Conservation (phyloP, 2,113 vertebrate species). For the Aix galericulata region DNA sequence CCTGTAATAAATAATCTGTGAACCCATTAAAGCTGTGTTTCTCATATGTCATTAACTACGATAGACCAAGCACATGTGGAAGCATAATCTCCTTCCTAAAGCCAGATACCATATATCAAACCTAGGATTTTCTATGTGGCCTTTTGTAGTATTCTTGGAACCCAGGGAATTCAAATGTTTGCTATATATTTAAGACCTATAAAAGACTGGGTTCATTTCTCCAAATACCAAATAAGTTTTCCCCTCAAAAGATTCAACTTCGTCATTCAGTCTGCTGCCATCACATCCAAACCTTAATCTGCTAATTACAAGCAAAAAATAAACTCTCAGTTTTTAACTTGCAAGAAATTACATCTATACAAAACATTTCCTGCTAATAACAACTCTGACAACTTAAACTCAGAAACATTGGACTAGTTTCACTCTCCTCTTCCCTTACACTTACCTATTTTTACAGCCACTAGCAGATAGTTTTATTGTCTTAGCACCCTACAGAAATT, state of each 20-base stretch:
- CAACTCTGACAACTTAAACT: background rate
- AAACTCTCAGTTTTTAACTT: background rate
- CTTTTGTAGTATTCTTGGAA: background rate
- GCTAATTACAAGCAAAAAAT: background rate
- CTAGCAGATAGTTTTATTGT: background rate
- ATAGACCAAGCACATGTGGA: slow-evolving; percentile 17
- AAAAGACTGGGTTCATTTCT: background rate
- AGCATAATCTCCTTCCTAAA: slow-evolving; percentile 23
- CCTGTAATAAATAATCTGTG: background rate
- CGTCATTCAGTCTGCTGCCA: background rate
- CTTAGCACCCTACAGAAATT: background rate
- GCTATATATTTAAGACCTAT: background rate
- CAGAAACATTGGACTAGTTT: background rate
- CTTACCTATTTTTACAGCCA: background rate
- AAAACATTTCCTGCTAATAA: background rate
- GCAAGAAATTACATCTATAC: background rate
- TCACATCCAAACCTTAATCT: background rate
- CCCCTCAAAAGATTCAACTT: background rate
- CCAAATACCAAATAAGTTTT: background rate
- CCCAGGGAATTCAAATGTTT: background rate
- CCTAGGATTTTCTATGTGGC: background rate
- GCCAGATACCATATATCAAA: slow-evolving; percentile 21
- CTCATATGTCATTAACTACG: slow-evolving; percentile 14
- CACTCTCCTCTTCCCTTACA: background rate
- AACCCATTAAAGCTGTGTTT: slow-evolving; percentile 35